Evolutionary conservation across 2,888 invertebrate genomes (phyloP).

Genomic region (Zelleria hepariella): DNA sequence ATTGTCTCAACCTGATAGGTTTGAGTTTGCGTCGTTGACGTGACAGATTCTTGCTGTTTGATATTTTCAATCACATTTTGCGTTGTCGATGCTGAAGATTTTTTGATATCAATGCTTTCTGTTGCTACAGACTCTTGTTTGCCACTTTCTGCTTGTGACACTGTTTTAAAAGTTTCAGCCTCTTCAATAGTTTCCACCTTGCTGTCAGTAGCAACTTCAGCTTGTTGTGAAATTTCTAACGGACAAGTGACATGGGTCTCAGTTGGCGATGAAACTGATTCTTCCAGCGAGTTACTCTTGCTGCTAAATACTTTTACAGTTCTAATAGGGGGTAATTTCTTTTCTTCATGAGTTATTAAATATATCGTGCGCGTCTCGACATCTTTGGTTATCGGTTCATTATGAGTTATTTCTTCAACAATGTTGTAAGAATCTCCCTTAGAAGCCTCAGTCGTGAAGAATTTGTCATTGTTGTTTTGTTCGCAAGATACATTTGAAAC

Average conservation of each 20-base stretch:
- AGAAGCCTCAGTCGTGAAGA: constrained; percentile 30
- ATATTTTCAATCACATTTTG: not conserved
- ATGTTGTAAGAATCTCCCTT: constrained; percentile 39
- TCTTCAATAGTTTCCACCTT: not conserved
- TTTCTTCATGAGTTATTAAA: constrained; percentile 81
- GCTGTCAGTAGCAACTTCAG: not conserved
- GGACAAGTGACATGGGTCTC: constrained; percentile 17
- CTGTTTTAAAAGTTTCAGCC: not conserved
- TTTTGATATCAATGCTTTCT: not conserved
- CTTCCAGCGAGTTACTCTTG: constrained; percentile 66
- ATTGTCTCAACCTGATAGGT: not conserved
- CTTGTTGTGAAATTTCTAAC: not conserved
- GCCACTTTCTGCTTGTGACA: not conserved
- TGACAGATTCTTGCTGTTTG: not conserved
- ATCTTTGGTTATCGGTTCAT: constrained; percentile 36
- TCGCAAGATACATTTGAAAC: constrained; percentile 30
- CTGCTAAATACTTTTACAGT: constrained; percentile 69
- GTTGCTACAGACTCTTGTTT: not conserved
- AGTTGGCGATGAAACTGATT: constrained; percentile 12
- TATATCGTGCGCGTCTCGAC: constrained; percentile 68
- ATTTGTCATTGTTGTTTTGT: constrained; percentile 59
- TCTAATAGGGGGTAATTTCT: constrained; percentile 75
- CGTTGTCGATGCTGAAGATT: not conserved
- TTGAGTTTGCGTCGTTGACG: not conserved
- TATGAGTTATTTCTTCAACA: constrained; percentile 42